These are phyloP conservation scores for Lethenteron reissneri DNA, from an alignment of 2,113 vertebrate genomes.

Conservation along the genomic window DNA sequence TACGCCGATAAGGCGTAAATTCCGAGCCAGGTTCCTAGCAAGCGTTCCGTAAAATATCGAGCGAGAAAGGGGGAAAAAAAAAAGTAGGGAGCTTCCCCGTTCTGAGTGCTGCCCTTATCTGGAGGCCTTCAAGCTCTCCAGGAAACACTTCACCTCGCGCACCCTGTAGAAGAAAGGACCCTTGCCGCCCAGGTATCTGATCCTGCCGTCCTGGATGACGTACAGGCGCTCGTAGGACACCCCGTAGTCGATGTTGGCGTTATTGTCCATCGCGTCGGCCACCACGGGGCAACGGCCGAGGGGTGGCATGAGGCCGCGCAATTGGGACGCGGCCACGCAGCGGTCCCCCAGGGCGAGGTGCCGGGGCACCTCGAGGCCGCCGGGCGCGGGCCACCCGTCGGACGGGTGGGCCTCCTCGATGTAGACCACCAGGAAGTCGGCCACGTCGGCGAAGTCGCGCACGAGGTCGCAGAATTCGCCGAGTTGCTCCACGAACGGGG, in stretches of 20 bases:
- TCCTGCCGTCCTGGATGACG: conserved; percentile 71
- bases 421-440: conserved; percentile 87
- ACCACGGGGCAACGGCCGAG: conserved; percentile 68
- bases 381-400: conserved; percentile 70
- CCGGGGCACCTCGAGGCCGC: conserved; percentile 53
- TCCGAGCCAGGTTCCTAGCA: no score
- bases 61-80: no score
- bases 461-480: conserved; percentile 69
- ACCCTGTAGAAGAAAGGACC: conserved; percentile 85
- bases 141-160: conserved; percentile 57
- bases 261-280: conserved; percentile 92
- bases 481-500: conserved; percentile 73
- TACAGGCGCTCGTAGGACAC: conserved; percentile 78
- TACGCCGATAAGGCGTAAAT: no score
- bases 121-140: conserved; percentile 24
- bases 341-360: conserved; percentile 69
- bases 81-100: no score
- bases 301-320: conserved; percentile 54
- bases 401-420: conserved; percentile 91
- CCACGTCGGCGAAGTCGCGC: conserved; percentile 70
- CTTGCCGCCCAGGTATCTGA: conserved; percentile 73
- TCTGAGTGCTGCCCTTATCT: background rate
- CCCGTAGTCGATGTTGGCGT: conserved; percentile 68
- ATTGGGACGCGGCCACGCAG: conserved; percentile 47
- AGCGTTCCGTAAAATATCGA: no score